phyloP scores from a whole-genome alignment of 2,888 invertebrate genomes.

The Masnerella sp. region DNA sequence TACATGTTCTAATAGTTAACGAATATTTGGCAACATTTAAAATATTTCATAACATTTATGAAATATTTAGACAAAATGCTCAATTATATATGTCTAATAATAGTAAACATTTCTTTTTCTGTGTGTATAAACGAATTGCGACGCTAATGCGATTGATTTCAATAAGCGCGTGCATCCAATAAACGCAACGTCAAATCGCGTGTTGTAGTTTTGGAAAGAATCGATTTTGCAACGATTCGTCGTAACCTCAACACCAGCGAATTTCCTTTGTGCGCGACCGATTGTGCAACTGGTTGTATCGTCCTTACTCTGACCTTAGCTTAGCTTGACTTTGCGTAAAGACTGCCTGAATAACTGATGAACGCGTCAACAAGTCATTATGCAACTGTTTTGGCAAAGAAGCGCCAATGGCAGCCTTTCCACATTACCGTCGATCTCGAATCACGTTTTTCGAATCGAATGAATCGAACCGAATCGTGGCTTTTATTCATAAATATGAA shows the following conservation, averaged over 20 bases:
- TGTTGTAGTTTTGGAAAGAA: slow-evolving; percentile 32
- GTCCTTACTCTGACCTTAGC: slow-evolving; percentile 56
- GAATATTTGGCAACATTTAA: no score
- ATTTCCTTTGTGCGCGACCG: slow-evolving; percentile 40
- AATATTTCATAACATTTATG: no score
- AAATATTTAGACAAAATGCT: no score
- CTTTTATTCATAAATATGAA: no score
- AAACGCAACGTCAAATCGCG: slow-evolving; percentile 3
- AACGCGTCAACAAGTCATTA: slow-evolving; percentile 53
- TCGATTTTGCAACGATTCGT: slow-evolving; percentile 35
- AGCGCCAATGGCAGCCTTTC: slow-evolving; percentile 41
- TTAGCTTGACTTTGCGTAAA: slow-evolving; percentile 58
- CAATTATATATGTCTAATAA: no score
- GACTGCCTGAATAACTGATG: slow-evolving; percentile 45
- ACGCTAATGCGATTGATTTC: no score
- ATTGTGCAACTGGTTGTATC: slow-evolving; percentile 58
- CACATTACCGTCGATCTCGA: slow-evolving; percentile 31
- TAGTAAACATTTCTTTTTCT: no score
- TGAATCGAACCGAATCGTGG: no score
- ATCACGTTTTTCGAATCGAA: no score
- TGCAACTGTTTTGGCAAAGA: slow-evolving; percentile 52
- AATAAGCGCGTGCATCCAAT: neutral
- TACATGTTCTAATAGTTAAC: no score
- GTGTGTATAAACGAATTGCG: no score
- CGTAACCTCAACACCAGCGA: slow-evolving; percentile 24